phyloP scores from a whole-genome alignment of 2,797 vertebrate genomes.

The Morus bassanus region DNA sequence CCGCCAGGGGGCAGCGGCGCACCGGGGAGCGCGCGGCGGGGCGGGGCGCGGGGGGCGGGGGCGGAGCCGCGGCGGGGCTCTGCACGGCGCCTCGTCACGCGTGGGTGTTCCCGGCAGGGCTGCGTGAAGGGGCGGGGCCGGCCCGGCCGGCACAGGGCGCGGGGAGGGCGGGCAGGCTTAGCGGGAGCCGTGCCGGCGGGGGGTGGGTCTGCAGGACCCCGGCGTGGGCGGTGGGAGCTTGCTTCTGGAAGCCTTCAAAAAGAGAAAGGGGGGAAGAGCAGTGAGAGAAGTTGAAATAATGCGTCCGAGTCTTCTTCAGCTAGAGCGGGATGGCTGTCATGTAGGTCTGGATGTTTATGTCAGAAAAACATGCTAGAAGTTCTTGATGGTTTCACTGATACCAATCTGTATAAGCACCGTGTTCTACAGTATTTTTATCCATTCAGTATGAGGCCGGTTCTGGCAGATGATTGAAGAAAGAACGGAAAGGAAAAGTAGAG shows the following conservation, averaged over 20 bases:
- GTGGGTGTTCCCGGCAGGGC: not conserved
- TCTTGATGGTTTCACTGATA: not conserved
- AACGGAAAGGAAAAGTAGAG: not conserved
- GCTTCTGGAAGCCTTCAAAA: not conserved
- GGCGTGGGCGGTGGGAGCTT: not conserved
- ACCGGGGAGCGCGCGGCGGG: not conserved
- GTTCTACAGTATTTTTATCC: not conserved
- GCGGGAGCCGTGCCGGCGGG: not conserved
- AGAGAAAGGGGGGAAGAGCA: not conserved
- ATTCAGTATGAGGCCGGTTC: not conserved
- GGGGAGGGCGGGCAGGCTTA: not conserved
- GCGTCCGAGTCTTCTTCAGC: not conserved
- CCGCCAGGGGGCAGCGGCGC: slow-evolving; percentile 47
- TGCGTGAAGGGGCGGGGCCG: not conserved
- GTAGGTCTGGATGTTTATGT: not conserved
- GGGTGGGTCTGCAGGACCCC: not conserved
- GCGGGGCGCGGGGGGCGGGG: not conserved
- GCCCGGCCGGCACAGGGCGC: not conserved
- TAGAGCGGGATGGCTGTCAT: not conserved
- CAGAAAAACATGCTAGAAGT: not conserved
- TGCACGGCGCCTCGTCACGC: no score
- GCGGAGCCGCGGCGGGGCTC: no score
- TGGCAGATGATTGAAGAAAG: not conserved
- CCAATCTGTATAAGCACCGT: no score
- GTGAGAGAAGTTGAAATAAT: not conserved